Evolutionary conservation across 2,888 invertebrate genomes (phyloP), one percentile per base, ranked within the genome.

Genomic region (Hetaerina titia): DNA sequence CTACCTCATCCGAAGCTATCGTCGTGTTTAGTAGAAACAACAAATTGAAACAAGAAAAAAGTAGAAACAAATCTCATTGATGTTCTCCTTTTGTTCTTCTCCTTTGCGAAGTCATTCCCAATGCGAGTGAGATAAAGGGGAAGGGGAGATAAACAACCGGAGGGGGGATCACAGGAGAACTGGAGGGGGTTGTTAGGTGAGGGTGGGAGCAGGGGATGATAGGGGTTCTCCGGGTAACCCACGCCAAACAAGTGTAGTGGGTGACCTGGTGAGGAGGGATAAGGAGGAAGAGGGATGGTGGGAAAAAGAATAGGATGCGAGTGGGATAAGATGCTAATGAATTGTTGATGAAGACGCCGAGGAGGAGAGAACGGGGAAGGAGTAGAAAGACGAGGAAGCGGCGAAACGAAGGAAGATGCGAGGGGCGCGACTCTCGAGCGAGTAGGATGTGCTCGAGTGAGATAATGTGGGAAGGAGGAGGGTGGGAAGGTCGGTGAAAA

Each of bases 241-340:
- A 64, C 90, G 90, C 90, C 22, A 69, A 92, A 69, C 92, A 69
- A 69, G 6, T 92, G 11, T 56, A 92, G 92, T 57, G 64, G n/a
- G 31, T 58, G 57, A 58, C 45, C 22, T 81, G 81, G 81, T 81
- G 81, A 45, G 45, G 45, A 45, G 45, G 45, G 45, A 45, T 45
- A 13, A n/a, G 81, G 81, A 31, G 81, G 81, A 6, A 25, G 74
- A 69, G 25, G n/a, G 31, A 81, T 4, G 25, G 81, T 81, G 81
- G 81, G 81, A 22, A 31, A 81, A 81, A 25, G 64, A 56, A 19
- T 45, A 92, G 45, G 45, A 57, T 31, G 22, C 5, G 56, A 56
- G 74, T 69, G 74, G 56, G 92, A 92, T 92, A 22, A 90, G 90
- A 69, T 45, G 64, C 45, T 90, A 45, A 90, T 90, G 92, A 74